These are phyloP conservation scores for Callionymus lyra DNA, from an alignment of 2,113 vertebrate species.

Conservation along the genomic window DNA sequence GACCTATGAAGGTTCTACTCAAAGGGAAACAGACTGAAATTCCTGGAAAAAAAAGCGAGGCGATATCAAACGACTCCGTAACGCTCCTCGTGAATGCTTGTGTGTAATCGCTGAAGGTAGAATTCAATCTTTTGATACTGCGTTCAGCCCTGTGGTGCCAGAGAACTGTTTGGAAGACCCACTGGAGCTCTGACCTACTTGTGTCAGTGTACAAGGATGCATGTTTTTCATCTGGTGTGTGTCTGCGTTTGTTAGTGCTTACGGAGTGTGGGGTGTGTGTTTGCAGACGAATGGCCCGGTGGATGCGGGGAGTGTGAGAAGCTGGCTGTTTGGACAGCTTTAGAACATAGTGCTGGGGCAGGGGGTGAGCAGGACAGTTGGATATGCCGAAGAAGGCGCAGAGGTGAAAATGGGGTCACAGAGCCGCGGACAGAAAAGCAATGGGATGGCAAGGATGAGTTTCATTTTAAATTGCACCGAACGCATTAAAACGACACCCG, in stretches of 20 bases:
- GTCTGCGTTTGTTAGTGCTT: slow-evolving; percentile 25
- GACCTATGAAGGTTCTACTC: slow-evolving; percentile 17
- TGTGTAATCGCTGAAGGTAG: slow-evolving; percentile 26
- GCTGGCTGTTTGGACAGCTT: slow-evolving; percentile 63
- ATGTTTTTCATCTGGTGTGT: slow-evolving; percentile 22
- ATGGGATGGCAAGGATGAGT: slow-evolving; percentile 13
- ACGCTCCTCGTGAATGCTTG: slow-evolving; percentile 15
- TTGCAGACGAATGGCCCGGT: slow-evolving; percentile 33
- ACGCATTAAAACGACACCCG: neutral
- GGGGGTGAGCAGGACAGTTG: slow-evolving; percentile 35
- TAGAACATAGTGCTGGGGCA: slow-evolving; percentile 40
- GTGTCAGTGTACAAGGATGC: slow-evolving; percentile 29
- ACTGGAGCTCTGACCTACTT: slow-evolving; percentile 63
- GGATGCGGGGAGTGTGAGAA: slow-evolving; percentile 55
- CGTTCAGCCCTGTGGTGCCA: slow-evolving; percentile 42
- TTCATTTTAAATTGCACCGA: slow-evolving; percentile 8
- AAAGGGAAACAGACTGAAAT: slow-evolving; percentile 5
- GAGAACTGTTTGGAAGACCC: slow-evolving; percentile 48
- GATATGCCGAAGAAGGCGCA: slow-evolving; percentile 25
- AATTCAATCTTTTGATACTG: slow-evolving; percentile 52
- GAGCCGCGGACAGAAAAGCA: slow-evolving; percentile 18
- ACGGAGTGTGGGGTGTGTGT: slow-evolving; percentile 21
- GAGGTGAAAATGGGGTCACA: slow-evolving; percentile 40
- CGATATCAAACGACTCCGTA: slow-evolving; percentile 1
- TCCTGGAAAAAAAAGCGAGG: slow-evolving; percentile 4